Evolutionary conservation across 2,888 invertebrate species (phyloP).

Genomic region (Sceliomorpha sp.): DNA sequence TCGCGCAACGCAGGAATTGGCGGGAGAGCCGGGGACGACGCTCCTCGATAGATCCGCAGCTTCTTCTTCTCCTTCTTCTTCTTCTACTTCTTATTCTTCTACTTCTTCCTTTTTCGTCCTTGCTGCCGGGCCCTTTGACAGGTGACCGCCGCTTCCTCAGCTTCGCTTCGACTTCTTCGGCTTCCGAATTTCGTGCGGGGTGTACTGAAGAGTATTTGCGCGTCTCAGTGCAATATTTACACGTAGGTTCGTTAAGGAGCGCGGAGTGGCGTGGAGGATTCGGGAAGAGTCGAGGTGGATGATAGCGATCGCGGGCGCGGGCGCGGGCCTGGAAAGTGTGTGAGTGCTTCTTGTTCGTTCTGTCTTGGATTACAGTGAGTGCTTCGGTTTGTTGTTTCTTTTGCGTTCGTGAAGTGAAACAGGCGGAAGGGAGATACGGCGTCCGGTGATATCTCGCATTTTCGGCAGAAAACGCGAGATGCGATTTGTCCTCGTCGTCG

Average conservation of each 20-base stretch:
- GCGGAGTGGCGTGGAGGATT: no score
- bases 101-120: no score
- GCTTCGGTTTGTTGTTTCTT: neutral
- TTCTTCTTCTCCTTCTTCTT: neutral
- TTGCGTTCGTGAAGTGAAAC: slow-evolving; percentile 25
- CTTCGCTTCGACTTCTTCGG: no score
- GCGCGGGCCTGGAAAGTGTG: slow-evolving; percentile 48
- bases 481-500: slow-evolving; percentile 25
- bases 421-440: neutral
- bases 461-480: slow-evolving; percentile 43
- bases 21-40: no score
- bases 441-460: slow-evolving; percentile 5
- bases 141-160: no score
- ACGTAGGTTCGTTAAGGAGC: no score
- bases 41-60: neutral
- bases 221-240: no score
- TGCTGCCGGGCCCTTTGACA: no score
- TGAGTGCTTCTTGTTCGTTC: slow-evolving; percentile 40
- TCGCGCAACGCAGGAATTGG: neutral
- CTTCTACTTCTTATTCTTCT: neutral
- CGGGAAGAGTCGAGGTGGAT: no score
- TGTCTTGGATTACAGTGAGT: slow-evolving; percentile 10
- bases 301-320: slow-evolving; percentile 20
- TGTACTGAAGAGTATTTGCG: no score
- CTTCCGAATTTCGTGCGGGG: no score